Conservation (phyloP, 1,140 invertebrate genomes). For the Anadara kagoshimensis region DNA sequence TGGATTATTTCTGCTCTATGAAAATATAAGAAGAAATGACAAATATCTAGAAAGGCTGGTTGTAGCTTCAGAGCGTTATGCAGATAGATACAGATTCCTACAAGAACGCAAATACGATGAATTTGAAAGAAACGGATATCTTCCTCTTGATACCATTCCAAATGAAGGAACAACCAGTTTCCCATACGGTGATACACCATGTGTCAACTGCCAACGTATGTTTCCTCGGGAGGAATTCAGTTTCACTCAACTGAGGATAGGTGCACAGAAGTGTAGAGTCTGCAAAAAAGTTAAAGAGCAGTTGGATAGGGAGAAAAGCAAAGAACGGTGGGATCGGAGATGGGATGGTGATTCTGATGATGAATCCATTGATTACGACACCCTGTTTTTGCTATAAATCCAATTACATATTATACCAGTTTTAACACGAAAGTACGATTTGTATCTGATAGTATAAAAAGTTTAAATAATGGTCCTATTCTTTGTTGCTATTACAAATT, state of each 20-base stretch:
- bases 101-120: background rate
- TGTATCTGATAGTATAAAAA: no score
- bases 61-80: slow-evolving; percentile 7
- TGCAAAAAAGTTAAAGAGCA: slow-evolving; percentile 14
- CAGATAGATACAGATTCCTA: background rate
- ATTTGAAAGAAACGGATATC: slow-evolving; percentile 12
- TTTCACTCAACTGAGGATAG: background rate
- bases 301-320: background rate
- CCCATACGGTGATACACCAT: background rate
- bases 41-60: background rate
- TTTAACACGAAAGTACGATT: no score
- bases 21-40: slow-evolving; percentile 3
- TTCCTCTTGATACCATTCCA: slow-evolving; percentile 22
- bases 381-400: no score
- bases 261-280: slow-evolving; percentile 5
- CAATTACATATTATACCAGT: no score
- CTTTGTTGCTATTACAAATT: no score
- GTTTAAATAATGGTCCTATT: no score
- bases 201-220: background rate
- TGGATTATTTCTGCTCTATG: slow-evolving; percentile 12
- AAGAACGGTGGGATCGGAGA: no score
- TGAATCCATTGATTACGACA: no score
- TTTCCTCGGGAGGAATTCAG: slow-evolving; percentile 10
- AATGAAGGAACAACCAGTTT: background rate
- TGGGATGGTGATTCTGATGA: no score